Percentiles rank a stretch among this genome's conserved stretches.
Evolutionary conservation across 2,888 invertebrate species (phyloP).

Genomic region (Pseudococcus longispinus): DNA sequence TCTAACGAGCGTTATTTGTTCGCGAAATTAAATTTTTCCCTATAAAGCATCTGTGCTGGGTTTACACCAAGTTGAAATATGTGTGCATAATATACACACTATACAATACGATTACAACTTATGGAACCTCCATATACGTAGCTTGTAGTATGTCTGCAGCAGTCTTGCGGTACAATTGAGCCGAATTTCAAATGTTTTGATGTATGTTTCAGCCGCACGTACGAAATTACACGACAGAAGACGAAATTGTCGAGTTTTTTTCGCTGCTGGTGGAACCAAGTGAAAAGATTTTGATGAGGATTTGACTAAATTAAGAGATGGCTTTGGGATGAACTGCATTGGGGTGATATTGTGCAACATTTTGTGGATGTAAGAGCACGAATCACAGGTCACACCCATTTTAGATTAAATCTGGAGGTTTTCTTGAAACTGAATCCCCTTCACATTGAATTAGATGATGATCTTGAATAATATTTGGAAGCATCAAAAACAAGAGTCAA

Average conservation of each 20-base stretch:
- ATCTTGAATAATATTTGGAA: no score
- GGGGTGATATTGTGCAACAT: no score
- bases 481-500: no score
- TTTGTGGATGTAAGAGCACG: no score
- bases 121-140: neutral
- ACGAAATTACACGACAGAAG: no score
- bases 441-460: no score
- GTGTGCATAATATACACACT: neutral
- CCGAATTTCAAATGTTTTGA: neutral
- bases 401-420: no score
- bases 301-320: neutral
- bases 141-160: neutral
- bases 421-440: no score
- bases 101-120: neutral
- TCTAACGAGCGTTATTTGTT: slow-evolving; percentile 36
- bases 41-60: slow-evolving; percentile 10
- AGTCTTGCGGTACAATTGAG: neutral
- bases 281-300: neutral
- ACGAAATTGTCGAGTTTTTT: neutral
- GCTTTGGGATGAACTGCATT: no score
- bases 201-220: neutral
- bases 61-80: slow-evolving; percentile 7
- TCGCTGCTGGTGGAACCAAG: no score
- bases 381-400: no score
- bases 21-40: slow-evolving; percentile 39